These are phyloP conservation scores for Macropus fuliginosus DNA, from an alignment of 2,797 vertebrate genomes.

Conservation along the genomic window DNA sequence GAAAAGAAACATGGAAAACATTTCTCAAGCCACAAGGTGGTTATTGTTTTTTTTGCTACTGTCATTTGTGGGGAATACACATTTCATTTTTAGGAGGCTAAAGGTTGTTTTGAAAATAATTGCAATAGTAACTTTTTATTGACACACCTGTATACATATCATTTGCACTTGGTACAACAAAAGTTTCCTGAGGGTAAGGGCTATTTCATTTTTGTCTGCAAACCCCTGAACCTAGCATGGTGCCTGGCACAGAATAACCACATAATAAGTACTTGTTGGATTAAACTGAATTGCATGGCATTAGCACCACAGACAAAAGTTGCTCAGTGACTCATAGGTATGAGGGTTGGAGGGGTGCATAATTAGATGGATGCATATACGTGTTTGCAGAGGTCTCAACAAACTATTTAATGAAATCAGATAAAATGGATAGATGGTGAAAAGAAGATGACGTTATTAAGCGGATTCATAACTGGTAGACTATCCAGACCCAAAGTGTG, in stretches of 20 bases:
- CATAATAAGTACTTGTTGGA: neutral
- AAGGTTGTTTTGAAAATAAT: neutral
- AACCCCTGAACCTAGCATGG: neutral
- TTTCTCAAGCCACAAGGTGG: neutral
- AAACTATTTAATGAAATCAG: neutral
- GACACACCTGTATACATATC: neutral
- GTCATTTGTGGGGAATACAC: neutral
- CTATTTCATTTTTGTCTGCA: neutral
- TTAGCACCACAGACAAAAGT: neutral
- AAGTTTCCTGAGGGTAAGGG: neutral
- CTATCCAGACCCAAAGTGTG: neutral
- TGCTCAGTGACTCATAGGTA: neutral
- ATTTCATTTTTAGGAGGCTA: neutral
- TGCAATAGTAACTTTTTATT: neutral
- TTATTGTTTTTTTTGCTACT: neutral
- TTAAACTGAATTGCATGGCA: neutral
- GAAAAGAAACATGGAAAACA: neutral
- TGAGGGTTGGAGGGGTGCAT: neutral
- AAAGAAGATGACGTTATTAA: neutral
- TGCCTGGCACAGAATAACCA: neutral
- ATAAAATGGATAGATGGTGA: neutral
- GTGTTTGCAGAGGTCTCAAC: neutral
- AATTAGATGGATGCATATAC: neutral
- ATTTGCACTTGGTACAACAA: neutral
- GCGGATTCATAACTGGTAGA: neutral